Base-by-base conservation (phyloP, 2,797 vertebrate species). In the Euthynnus affinis region DNA sequence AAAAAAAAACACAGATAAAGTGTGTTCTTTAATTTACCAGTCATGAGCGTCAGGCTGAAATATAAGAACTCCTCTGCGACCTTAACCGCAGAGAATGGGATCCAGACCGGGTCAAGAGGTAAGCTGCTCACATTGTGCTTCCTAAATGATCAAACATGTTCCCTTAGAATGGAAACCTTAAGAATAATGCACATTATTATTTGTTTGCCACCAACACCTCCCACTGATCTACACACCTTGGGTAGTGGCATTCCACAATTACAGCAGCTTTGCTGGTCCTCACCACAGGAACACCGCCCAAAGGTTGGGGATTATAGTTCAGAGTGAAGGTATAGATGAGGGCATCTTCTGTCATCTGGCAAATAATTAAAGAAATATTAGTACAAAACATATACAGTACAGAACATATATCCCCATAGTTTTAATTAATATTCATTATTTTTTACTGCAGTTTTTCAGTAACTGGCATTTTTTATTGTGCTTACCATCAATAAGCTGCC, bases 111-210 rank as follows among this genome's bases (percentile, higher is more conserved):
- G 6, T 81, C 29, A 15, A 95, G 65, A 18, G 85, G 44, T 40
- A 80, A 67, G 59, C 94, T 95, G 92, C 94, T 95, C 76, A 96
- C 94, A 68, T 95, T 93, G 17, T 90, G 89, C 46, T 82, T 86
- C 88, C 94, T 95, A 55, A 70, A 78, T 4, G 56, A 62, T 63
- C 37, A 74, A 59, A 83, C 0, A 69, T 7, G 17, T 56, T 82
- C 51, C 1, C 0, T 69, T 44, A 73, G 0, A 75, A 67, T 48
- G 3, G 9, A 15, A 27, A 64, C 76, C 23, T 2, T 52, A 1
- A 62, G 1, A 59, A 37, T 32, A 61, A 69, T 20, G 2, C 42
- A 0, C 1, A 58, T 42, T 18, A 9, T 7, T 6, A 5, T 52
- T 34, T 49, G 6, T 53, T 9, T 58, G 32, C 60, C 27, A 13